A percentile compares a stretch with the other conserved stretches of the same genome.
These are phyloP conservation scores for Nineta flava DNA, from an alignment of 2,888 invertebrate species.

Conservation along the genomic window DNA sequence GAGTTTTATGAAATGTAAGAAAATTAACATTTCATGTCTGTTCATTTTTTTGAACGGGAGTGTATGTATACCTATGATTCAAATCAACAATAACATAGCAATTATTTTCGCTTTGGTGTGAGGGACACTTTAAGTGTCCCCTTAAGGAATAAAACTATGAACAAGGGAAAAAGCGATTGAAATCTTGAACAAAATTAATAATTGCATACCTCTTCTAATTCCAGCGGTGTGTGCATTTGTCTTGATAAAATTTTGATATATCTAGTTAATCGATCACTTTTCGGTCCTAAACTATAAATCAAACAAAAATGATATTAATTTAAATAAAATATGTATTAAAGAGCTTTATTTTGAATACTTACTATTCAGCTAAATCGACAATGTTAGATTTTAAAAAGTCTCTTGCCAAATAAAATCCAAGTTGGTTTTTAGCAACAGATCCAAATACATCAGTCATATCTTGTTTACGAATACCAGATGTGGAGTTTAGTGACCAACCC, in stretches of 20 bases:
- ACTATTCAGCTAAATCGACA: conserved; percentile 46
- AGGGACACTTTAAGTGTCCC: too few species aligned
- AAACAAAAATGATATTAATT: conserved; percentile 7
- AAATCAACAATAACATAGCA: too few species aligned
- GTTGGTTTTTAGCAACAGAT: conserved; percentile 41
- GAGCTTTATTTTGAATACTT: conserved; percentile 23
- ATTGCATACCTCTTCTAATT: conserved; percentile 20
- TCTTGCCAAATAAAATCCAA: conserved; percentile 55
- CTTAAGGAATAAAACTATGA: too few species aligned
- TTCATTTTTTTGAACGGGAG: too few species aligned
- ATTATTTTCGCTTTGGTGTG: too few species aligned
- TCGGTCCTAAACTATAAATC: conserved; percentile 30
- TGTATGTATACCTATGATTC: too few species aligned
- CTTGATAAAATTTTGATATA: conserved; percentile 29
- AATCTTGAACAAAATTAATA: too few species aligned
- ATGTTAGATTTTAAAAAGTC: conserved; percentile 53
- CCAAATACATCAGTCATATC: conserved; percentile 47
- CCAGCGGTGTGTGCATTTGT: conserved; percentile 31
- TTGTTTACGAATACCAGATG: conserved; percentile 50
- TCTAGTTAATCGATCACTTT: conserved; percentile 28
- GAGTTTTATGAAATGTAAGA: too few species aligned
- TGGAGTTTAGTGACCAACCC: conserved; percentile 43
- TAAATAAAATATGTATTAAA: neutral
- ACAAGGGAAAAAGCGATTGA: too few species aligned
- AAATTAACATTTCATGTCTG: too few species aligned